Evolutionary conservation across 1,140 invertebrate genomes (phyloP).

Genomic region (Chironomus tepperi): DNA sequence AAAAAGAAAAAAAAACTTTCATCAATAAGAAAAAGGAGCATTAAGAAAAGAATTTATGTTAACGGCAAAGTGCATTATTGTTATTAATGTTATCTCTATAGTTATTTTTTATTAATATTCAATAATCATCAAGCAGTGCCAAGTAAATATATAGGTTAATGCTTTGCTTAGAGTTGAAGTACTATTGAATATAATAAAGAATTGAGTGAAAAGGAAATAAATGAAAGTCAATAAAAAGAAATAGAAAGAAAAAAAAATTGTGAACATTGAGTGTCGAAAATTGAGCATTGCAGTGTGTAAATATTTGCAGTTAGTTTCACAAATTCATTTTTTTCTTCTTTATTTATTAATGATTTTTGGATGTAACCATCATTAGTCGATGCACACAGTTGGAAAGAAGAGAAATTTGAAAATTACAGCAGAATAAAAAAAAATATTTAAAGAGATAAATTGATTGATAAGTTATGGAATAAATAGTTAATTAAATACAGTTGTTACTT

Average conservation of each 20-base stretch:
- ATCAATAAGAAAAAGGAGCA: no score
- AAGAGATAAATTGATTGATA: no score
- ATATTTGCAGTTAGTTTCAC: not conserved
- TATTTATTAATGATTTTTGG: no score
- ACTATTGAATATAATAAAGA: not conserved
- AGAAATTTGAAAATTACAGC: slow-evolving; percentile 7
- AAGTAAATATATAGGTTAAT: slow-evolving; percentile 3
- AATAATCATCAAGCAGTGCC: not conserved
- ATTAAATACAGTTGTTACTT: no score
- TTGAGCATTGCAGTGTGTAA: slow-evolving; percentile 6
- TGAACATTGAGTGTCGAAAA: slow-evolving; percentile 1
- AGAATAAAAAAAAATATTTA: not conserved
- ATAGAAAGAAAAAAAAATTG: not conserved
- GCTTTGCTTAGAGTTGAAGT: not conserved
- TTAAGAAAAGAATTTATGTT: not conserved
- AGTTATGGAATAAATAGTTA: no score
- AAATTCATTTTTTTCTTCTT: no score
- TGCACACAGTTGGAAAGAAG: not conserved
- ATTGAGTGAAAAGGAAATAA: not conserved
- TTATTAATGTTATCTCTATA: not conserved
- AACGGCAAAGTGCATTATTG: not conserved
- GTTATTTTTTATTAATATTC: not conserved
- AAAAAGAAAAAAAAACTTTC: no score
- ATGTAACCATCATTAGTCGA: no score
- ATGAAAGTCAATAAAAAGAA: not conserved